phyloP scores from a whole-genome alignment of 2,888 invertebrate species.

The Drosophila ezoana region DNA sequence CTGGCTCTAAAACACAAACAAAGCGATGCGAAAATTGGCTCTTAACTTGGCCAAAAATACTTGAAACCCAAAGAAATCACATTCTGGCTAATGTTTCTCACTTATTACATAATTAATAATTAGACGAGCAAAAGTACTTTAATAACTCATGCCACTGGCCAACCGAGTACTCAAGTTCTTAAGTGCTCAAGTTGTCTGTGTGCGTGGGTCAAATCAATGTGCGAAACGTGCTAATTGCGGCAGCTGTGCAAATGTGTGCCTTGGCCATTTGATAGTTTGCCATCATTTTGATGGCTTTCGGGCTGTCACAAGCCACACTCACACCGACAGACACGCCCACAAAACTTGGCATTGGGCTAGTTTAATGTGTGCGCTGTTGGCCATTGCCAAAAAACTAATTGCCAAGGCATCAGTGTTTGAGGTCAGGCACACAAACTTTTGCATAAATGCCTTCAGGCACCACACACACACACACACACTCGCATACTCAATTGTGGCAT shows the following conservation, averaged over 20 bases:
- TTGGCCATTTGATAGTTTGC: constrained; percentile 74
- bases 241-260: constrained; percentile 78
- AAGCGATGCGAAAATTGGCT: constrained; percentile 12
- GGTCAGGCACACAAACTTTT: constrained; percentile 63
- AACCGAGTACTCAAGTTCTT: constrained; percentile 33
- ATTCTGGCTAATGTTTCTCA: constrained; percentile 40
- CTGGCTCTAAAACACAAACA: neutral
- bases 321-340: neutral
- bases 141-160: constrained; percentile 53
- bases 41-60: constrained; percentile 39
- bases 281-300: constrained; percentile 73
- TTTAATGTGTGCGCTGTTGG: constrained; percentile 50
- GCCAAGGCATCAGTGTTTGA: constrained; percentile 52
- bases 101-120: constrained; percentile 75
- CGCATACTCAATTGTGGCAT: constrained; percentile 45
- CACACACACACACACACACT: constrained; percentile 3
- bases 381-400: constrained; percentile 73
- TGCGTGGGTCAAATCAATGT: constrained; percentile 68
- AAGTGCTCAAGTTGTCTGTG: constrained; percentile 9
- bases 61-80: constrained; percentile 29
- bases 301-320: constrained; percentile 26
- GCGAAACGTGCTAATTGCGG: constrained; percentile 80
- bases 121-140: constrained; percentile 64
- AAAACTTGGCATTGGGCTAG: constrained; percentile 19
- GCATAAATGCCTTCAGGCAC: constrained; percentile 61